Percentiles rank a stretch among this genome's conserved stretches.
Evolutionary conservation across 2,113 vertebrate species (phyloP).

Genomic region (Halcyon senegalensis): DNA sequence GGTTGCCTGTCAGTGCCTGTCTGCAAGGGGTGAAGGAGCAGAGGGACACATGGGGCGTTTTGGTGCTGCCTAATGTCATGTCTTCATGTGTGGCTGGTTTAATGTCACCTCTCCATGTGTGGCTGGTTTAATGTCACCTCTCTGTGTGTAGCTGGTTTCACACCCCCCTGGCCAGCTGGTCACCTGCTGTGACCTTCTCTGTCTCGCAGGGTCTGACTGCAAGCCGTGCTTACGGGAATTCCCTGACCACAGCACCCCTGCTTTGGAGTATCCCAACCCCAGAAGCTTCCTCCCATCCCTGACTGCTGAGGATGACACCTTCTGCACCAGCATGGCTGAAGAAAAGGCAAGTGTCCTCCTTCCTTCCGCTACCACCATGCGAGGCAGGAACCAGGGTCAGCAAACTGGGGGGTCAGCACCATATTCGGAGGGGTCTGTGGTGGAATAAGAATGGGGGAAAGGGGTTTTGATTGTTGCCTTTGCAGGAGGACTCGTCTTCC

Average conservation of each 20-base stretch:
- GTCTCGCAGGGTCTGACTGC: conserved; percentile 82
- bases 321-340: conserved; percentile 69
- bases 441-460: neutral
- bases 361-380: fast-evolving
- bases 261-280: conserved; percentile 46
- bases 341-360: conserved; percentile 77
- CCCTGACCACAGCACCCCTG: neutral
- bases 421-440: neutral
- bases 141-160: neutral
- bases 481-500: conserved; percentile 78
- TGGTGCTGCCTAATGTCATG: neutral
- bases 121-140: neutral
- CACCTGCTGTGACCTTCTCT: neutral
- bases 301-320: conserved; percentile 75
- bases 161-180: neutral
- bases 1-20: neutral
- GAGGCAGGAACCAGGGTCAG: neutral
- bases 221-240: conserved; percentile 77
- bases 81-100: no score
- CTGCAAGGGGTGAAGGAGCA: neutral
- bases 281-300: conserved; percentile 74
- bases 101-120: no score
- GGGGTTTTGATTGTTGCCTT: neutral
- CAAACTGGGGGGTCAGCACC: neutral
- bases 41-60: fast-evolving